Evolutionary conservation across 2,113 vertebrate genomes (phyloP), one percentile per base, ranked within the genome.

Genomic region (Neoarius graeffei): DNA sequence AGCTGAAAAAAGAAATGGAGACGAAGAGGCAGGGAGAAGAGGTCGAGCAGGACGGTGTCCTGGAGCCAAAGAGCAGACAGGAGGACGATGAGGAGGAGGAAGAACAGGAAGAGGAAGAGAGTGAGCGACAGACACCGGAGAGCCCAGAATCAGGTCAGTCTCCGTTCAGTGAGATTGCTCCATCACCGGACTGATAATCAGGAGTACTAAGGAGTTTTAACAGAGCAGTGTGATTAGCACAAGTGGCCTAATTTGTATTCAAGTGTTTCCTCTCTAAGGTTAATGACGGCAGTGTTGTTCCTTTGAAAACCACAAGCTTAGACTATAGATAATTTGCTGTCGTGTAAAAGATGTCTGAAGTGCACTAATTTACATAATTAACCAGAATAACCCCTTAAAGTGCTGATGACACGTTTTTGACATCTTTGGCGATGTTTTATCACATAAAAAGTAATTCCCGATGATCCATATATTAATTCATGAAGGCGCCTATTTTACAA

Each of bases 31-130:
- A 90, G 50, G 88, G 35, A 52, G 91, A 90, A 80, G 79, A 67
- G 20, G 25, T 25, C 25, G 67, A 89, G 77, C 93, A 95, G 48
- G 92, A 89, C 17, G 86, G 89, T 30, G 88, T 88, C 17, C 91
- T 91, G 88, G 93, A 89, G 15, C 93, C 87, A 79, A 92, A 84
- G 77, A 91, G 1, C 85, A 83, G 94, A 23, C 88, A 95, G 50
- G 94, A 95, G 82, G 95, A 96, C 71, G 95, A 91, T 57, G 95
- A 96, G 0, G 91, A 94, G 64, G 95, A 96, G 1, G 94, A 95
- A 35, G 93, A 94, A 3, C 94, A 96, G 13, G 94, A 95, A 17
- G 95, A 96, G 84, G 94, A 94, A 50, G 95, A 95, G 23, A 92
- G 91, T 42, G 94, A 94, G 0, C 95, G 94, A 2, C 95, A 94